Base-by-base conservation (phyloP, 2,888 invertebrate genomes). In the Pseudococcus viburni region DNA sequence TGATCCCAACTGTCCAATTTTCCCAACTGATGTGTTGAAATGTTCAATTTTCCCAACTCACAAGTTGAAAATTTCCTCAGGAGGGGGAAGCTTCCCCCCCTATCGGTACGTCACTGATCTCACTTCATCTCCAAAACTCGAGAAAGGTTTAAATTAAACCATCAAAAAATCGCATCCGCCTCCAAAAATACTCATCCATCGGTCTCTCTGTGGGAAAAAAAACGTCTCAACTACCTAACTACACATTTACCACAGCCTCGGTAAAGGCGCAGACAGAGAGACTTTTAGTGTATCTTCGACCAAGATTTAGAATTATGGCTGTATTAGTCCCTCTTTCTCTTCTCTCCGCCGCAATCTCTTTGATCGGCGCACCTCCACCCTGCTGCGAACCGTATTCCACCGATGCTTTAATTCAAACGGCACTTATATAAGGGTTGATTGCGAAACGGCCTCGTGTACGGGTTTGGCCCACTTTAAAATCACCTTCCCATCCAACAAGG, bases 381-480 rank as follows among this genome's bases (percentile, higher is more conserved):
- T 17, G 42, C 26, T 39, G 73, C 22, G 15, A 1, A 22, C 5
- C 5, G 59, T n/a, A n/a, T 59, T 59, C 59, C 26, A 5, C 12
- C 5, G 84, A 11, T 51, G 84, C 68, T 73, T 73, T 73, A 86
- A 86, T 86, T 86, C 86, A 86, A 86, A 86, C 73, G 77, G 73
- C 86, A 68, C 86, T 85, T 59, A 85, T 19, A 39, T n/a, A 85
- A 77, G 86, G 86, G 86, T 86, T 86, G 86, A 86, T 86, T 68
- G 86, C 86, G 48, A 86, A 86, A 86, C 86, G 42, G 64, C 64
- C 19, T 64, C 64, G 64, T n/a, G 55, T n/a, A 51, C n/a, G n/a
- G 42, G 55, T 55, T 64, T 86, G 86, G 86, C 86, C 86, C 68
- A 86, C 86, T 86, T 86, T 73, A 46, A 86, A 86, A 86, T 86